These are phyloP conservation scores for Slavum lentiscoides DNA, from an alignment of 2,888 invertebrate species.

Conservation along the genomic window DNA sequence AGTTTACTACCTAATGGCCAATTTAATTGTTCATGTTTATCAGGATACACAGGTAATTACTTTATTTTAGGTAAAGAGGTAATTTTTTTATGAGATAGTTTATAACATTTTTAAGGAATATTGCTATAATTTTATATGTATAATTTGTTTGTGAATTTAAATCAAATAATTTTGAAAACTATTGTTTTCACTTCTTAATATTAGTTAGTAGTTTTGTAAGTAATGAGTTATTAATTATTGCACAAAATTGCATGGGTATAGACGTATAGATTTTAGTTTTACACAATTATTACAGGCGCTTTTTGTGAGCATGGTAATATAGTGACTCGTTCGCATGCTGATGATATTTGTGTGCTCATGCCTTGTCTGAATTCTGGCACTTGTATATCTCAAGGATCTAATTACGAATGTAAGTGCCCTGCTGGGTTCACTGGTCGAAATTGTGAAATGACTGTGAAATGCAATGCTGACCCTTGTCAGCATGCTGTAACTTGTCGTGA, in stretches of 20 bases:
- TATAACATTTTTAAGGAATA: background rate
- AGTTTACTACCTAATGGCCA: slow-evolving; percentile 79
- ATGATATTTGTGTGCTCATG: slow-evolving; percentile 64
- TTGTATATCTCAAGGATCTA: slow-evolving; percentile 63
- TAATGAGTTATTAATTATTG: slow-evolving; percentile 21
- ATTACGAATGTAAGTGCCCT: slow-evolving; percentile 60
- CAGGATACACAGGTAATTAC: slow-evolving; percentile 74
- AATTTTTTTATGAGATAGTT: background rate
- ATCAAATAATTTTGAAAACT: background rate
- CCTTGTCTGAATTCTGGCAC: slow-evolving; percentile 68
- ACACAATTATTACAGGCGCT: slow-evolving; percentile 46
- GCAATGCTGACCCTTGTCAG: slow-evolving; percentile 76
- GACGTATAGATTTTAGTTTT: background rate
- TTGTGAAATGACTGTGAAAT: slow-evolving; percentile 60
- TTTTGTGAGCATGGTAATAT: slow-evolving; percentile 64
- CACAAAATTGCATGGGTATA: slow-evolving; percentile 43
- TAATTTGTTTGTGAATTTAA: slow-evolving; percentile 1
- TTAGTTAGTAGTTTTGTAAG: background rate
- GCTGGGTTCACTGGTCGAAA: slow-evolving; percentile 68
- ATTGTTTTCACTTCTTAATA: background rate
- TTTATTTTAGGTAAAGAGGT: background rate
- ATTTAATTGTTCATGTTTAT: slow-evolving; percentile 89
- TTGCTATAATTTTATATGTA: background rate
- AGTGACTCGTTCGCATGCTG: slow-evolving; percentile 44
- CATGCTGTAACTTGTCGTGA: slow-evolving; percentile 69